A percentile compares a stretch with the other conserved stretches of the same genome.
Conservation (phyloP, 2,888 invertebrate genomes). For the Cecidostiba fungosa region DNA sequence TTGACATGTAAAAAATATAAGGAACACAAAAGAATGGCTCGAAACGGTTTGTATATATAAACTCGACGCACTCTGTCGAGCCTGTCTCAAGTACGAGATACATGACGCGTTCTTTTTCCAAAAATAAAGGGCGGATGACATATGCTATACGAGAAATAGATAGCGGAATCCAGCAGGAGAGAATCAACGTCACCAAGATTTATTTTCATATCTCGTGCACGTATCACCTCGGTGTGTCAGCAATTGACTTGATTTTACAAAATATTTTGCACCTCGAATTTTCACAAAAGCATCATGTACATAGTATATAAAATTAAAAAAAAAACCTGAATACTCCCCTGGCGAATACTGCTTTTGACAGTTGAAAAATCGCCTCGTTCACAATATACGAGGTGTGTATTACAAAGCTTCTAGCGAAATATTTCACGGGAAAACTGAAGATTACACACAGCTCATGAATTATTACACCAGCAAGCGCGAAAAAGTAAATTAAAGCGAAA, state of each 20-base stretch:
- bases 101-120: background rate
- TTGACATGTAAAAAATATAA: slow-evolving; percentile 1
- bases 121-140: background rate
- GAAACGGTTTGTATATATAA: background rate
- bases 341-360: background rate
- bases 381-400: background rate
- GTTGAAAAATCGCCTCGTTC: slow-evolving; percentile 1
- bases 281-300: background rate
- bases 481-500: background rate
- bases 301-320: background rate
- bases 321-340: too few species aligned
- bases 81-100: background rate
- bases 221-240: background rate
- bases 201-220: background rate
- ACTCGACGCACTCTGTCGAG: background rate
- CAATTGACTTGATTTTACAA: slow-evolving; percentile 11
- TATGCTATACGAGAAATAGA: background rate
- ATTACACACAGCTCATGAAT: slow-evolving; percentile 4
- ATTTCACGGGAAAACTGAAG: background rate
- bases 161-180: background rate
- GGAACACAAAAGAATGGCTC: background rate
- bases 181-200: slow-evolving; percentile 1
- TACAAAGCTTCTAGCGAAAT: background rate
- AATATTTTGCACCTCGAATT: background rate
- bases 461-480: background rate